Base-by-base conservation (phyloP, 2,113 vertebrate species). In the Glaucomys volans region DNA sequence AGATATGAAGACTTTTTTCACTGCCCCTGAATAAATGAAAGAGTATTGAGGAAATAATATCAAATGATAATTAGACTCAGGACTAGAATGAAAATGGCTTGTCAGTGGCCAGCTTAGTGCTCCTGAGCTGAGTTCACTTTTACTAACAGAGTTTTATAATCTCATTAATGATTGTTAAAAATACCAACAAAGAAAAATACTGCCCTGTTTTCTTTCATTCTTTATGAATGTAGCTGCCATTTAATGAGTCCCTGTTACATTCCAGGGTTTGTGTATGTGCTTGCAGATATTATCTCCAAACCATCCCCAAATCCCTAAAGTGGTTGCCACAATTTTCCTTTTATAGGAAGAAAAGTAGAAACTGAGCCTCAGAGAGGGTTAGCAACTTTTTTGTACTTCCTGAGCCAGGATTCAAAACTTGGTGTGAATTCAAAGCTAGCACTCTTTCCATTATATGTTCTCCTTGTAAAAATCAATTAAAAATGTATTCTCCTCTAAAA, bases 81-180 rank as follows among this genome's bases (percentile, higher is more conserved):
- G 12, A 64, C 16, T 10, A 64, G 10, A 87, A 77, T 32, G 42
- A 95, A 94, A 89, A 32, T 47, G 42, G 10, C 16, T 64, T 79
- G 72, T 52, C 59, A 80, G 42, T 32, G 72, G 82, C 18, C 20
- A 47, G 62, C 54, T 85, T 40, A 47, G 67, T 30, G 14, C 75
- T 47, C 42, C 11, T 37, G 59, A 62, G 82, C 62, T 90, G 47
- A 94, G 62, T 47, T 85, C 42, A 26, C 20, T 94, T 90, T 90
- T 94, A 88, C 59, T 52, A 79, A 62, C 35, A 40, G 30, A 87
- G 28, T 66, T 95, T 95, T 87, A 24, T 2, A 75, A 12, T 67
- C 64, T 84, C n/a, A 71, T 42, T 83, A 91, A 77, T 4, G 40
- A 91, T 37, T 71, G 50, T 47, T 95, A 89, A 91, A 84, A 93